Percentiles rank a stretch among this genome's conserved stretches.
Conservation (phyloP, 1,140 invertebrate species). For the Elymnias hypermnestra region DNA sequence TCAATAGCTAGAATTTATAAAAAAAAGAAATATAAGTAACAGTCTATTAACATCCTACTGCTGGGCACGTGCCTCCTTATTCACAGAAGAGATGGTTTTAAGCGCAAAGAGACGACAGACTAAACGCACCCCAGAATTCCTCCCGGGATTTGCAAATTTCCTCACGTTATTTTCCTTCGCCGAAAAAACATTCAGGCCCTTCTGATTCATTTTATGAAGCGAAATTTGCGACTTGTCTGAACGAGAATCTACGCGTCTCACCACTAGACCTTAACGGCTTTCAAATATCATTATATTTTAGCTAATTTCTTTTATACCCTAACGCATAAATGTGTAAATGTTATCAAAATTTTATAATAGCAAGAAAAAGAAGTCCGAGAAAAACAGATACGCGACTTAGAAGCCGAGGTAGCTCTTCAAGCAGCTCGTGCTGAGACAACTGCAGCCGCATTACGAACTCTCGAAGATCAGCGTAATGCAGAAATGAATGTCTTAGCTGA, state of each 20-base stretch:
- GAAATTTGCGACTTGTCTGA: background rate
- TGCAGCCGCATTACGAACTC: conserved; percentile 56
- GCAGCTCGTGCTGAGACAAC: conserved; percentile 69
- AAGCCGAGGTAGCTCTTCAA: conserved; percentile 66
- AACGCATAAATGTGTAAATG: too few species aligned
- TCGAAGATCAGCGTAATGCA: conserved; percentile 53
- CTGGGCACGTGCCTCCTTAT: too few species aligned
- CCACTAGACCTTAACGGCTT: background rate
- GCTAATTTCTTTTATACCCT: background rate
- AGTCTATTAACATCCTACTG: too few species aligned
- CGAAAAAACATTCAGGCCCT: background rate
- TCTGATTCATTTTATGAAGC: background rate
- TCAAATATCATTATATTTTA: background rate
- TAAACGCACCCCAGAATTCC: too few species aligned
- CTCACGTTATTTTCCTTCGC: too few species aligned
- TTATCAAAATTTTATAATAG: too few species aligned
- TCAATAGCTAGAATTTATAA: too few species aligned
- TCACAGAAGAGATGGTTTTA: too few species aligned
- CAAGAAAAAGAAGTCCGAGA: conserved; percentile 42
- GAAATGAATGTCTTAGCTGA: conserved; percentile 48
- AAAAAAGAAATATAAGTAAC: too few species aligned
- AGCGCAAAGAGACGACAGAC: too few species aligned
- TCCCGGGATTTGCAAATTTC: too few species aligned
- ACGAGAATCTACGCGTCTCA: too few species aligned
- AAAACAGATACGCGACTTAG: conserved; percentile 59